A percentile compares a stretch with the other conserved stretches of the same genome.
phyloP scores from a whole-genome alignment of 2,113 vertebrate species.

The Ameiurus melas region DNA sequence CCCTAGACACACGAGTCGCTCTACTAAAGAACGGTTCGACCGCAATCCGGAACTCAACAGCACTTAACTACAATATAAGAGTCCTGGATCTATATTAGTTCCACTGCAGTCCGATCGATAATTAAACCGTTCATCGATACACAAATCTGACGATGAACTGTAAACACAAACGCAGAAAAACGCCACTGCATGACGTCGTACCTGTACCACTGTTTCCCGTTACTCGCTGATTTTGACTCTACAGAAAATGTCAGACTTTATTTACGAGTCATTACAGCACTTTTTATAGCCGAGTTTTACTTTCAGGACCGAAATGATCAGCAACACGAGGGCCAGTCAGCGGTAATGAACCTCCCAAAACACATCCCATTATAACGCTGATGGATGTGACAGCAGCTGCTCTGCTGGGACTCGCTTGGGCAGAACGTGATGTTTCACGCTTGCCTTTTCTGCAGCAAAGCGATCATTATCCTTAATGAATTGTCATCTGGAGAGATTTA shows the following conservation, averaged over 20 bases:
- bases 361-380: slow-evolving; percentile 37
- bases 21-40: too few relatives aligned
- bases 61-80: not conserved
- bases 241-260: not conserved
- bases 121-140: not conserved
- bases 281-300: slow-evolving; percentile 13
- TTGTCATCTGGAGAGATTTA: slow-evolving; percentile 41
- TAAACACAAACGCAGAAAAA: not conserved
- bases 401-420: slow-evolving; percentile 22
- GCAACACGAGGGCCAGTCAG: not conserved
- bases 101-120: not conserved
- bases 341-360: slow-evolving; percentile 31
- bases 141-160: not conserved
- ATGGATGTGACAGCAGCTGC: slow-evolving; percentile 31
- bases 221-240: not conserved
- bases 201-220: not conserved
- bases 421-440: slow-evolving; percentile 20
- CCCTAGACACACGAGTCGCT: too few relatives aligned
- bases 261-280: not conserved
- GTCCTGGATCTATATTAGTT: not conserved
- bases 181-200: not conserved
- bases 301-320: not conserved
- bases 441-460: slow-evolving; percentile 24
- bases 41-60: not conserved
- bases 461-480: slow-evolving; percentile 46